Conservation (phyloP, 1,140 invertebrate genomes). For the Coptotermes formosanus region DNA sequence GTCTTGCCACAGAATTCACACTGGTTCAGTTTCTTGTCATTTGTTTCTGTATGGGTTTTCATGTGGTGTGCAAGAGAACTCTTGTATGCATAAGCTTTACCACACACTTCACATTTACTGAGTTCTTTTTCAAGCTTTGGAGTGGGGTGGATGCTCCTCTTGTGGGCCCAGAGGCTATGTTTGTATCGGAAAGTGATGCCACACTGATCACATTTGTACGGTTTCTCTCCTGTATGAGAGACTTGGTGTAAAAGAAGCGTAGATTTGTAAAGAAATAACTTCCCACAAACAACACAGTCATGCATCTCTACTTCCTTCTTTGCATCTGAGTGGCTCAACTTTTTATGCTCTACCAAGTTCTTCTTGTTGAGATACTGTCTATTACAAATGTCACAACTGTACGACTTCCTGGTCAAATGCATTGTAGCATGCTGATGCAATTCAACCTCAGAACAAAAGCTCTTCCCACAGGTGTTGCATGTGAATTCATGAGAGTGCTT, state of each 20-base stretch:
- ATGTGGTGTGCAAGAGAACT: conserved; percentile 1
- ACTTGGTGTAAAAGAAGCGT: conserved; percentile 58
- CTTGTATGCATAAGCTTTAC: conserved; percentile 24
- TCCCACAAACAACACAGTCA: conserved; percentile 47
- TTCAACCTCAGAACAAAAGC: conserved; percentile 39
- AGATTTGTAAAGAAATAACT: conserved; percentile 53
- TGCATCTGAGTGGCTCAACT: conserved; percentile 42
- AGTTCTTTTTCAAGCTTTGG: conserved; percentile 28
- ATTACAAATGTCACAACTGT: conserved; percentile 39
- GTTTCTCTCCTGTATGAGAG: conserved; percentile 56
- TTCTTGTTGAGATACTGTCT: conserved; percentile 47
- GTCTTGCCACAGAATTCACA: conserved; percentile 23
- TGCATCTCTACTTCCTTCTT: not conserved
- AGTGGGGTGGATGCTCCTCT: conserved; percentile 35
- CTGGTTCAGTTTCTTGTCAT: conserved; percentile 42
- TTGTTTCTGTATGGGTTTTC: conserved; percentile 33
- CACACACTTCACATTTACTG: conserved; percentile 25
- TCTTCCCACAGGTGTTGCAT: conserved; percentile 50
- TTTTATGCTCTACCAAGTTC: conserved; percentile 51
- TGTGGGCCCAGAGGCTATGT: conserved; percentile 37
- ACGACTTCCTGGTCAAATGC: conserved; percentile 51
- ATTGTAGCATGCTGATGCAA: conserved; percentile 41
- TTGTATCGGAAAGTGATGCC: conserved; percentile 53
- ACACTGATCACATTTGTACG: conserved; percentile 55
- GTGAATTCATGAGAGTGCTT: conserved; percentile 57